Base-by-base conservation (phyloP, 1,140 invertebrate species). In the Drosophila seguyi region DNA sequence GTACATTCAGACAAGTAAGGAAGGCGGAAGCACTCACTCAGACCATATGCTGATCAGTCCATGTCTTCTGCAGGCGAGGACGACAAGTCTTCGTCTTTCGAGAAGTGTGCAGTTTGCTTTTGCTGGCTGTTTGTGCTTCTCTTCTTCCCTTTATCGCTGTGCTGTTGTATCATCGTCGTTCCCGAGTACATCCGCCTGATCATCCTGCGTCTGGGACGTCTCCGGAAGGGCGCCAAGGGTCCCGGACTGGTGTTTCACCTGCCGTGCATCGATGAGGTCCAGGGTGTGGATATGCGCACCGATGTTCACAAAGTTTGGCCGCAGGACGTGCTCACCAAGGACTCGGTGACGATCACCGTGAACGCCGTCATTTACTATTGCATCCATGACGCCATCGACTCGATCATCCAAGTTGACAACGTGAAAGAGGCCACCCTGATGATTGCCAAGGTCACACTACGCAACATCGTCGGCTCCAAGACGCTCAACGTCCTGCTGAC, bases 391-490 rank as follows among this genome's bases (percentile, higher is more conserved):
- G 96, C 97, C 4, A 96, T 96, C 2, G 95, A 97, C 56, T 96
- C 96, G 7, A 95, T 97, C 41, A 96, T 96, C 27, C 97, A 97
- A 77, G 96, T 97, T 5, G 96, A 97, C 76, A 96, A 97, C 87
- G 96, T 96, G 6, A 95, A 95, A 75, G 95, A 96, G 80, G 95
- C 94, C 14, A 96, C 96, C 3, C 93, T 95, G 56, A 91, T 97
- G n/a, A 92, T 96, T 10, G 75, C 87, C 2, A 79, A 90, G 47
- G 84, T 83, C 1, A 90, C 80, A 94, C 95, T 20, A 94, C 95
- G 97, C 27, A 97, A 97, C 82, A 96, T 97, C 3, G 94, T 98
- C 11, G 97, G 97, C 39, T 97, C 96, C 0, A 95, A 96, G 79
- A 52, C 62, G 1, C 71, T 90, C 0, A 96, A 91, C 95, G 95